Percentiles rank a stretch among this genome's conserved stretches.
Conservation (phyloP, 2,797 vertebrate genomes). For the Darevskia nairensis region DNA sequence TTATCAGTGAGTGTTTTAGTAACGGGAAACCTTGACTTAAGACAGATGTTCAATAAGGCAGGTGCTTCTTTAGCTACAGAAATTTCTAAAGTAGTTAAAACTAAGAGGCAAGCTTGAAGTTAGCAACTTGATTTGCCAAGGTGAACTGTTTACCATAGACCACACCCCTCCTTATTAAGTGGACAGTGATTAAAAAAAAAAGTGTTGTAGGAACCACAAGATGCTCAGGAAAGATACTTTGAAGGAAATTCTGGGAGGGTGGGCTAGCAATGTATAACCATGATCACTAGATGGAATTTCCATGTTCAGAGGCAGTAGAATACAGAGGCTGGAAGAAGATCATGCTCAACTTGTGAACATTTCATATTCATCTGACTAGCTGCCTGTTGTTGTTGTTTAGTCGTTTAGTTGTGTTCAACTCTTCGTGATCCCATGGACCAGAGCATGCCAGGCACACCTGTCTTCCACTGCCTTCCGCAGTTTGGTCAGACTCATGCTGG, state of each 20-base stretch:
- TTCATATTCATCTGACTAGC: background rate
- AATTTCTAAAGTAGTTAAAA: background rate
- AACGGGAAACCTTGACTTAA: background rate
- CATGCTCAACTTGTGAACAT: background rate
- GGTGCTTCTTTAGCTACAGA: background rate
- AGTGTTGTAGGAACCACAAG: no score
- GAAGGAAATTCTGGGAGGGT: background rate
- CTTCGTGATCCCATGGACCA: no score
- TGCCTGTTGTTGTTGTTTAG: background rate
- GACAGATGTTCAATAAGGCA: background rate
- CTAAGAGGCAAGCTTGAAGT: background rate
- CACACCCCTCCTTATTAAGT: background rate
- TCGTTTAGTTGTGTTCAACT: no score
- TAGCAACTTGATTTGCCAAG: background rate
- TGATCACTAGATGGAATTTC: background rate
- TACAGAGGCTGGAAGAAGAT: background rate
- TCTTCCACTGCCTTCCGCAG: no score
- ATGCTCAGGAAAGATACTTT: background rate
- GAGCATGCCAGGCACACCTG: no score
- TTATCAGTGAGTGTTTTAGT: background rate
- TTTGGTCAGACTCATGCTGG: no score
- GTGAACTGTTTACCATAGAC: background rate
- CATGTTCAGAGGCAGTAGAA: background rate
- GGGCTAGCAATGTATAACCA: background rate
- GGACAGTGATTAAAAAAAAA: background rate